phyloP scores from a whole-genome alignment of 2,888 invertebrate species.

The Hedya salicella region DNA sequence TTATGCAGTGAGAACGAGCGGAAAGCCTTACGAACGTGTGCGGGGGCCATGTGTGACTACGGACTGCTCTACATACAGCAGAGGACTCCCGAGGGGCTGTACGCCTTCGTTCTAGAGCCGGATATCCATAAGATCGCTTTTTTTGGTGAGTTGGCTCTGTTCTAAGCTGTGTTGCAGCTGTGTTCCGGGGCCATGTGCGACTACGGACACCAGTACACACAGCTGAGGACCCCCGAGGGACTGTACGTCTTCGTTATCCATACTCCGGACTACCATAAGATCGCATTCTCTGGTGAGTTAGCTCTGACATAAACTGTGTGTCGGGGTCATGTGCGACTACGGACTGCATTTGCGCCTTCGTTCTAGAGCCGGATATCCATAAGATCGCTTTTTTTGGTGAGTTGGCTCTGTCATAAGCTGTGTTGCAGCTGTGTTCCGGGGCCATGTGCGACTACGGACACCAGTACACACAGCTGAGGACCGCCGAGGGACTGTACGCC shows the following conservation, averaged over 20 bases:
- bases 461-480: conserved; percentile 92
- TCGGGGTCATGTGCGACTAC: conserved; percentile 94
- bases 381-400: conserved; percentile 83
- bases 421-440: no score
- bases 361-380: conserved; percentile 92
- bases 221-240: conserved; percentile 91
- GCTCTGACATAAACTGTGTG: conserved; percentile 72
- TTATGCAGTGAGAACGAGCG: conserved; percentile 91
- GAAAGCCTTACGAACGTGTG: conserved; percentile 87
- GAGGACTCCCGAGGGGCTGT: conserved; percentile 90
- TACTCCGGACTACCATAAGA: conserved; percentile 91
- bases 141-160: conserved; percentile 60
- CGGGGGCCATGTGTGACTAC: conserved; percentile 94
- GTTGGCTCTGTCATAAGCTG: conserved; percentile 10
- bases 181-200: conserved; percentile 89
- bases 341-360: conserved; percentile 91
- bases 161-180: no score
- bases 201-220: conserved; percentile 93
- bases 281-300: conserved; percentile 70
- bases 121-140: conserved; percentile 89
- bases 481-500: conserved; percentile 90
- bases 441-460: conserved; percentile 96
- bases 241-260: conserved; percentile 89
- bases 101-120: conserved; percentile 89
- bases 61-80: conserved; percentile 94